phyloP scores from a whole-genome alignment of 2,888 invertebrate genomes.

The Nomada flava region DNA sequence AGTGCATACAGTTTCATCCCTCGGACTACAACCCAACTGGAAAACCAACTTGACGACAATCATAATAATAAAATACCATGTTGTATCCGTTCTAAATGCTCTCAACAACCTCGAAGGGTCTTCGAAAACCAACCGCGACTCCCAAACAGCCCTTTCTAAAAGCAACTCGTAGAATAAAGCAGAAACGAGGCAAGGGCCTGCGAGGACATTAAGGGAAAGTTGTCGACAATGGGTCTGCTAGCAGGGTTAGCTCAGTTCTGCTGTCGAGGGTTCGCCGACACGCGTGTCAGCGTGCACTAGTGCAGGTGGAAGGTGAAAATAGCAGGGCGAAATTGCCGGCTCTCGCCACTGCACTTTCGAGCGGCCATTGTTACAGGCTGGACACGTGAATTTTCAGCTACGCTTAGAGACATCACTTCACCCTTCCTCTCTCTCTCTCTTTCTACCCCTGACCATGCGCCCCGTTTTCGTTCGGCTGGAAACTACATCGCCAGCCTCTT shows the following conservation, averaged over 20 bases:
- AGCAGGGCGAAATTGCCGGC: constrained; percentile 51
- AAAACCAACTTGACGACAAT: too few species aligned
- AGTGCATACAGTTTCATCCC: too few species aligned
- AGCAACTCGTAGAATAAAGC: background rate
- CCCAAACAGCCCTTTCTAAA: background rate
- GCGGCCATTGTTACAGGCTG: constrained; percentile 60
- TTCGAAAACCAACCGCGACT: too few species aligned
- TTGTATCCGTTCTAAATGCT: background rate
- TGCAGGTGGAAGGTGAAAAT: constrained; percentile 56
- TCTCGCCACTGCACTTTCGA: constrained; percentile 50
- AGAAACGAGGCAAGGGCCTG: constrained; percentile 17
- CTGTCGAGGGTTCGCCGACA: constrained; percentile 35
- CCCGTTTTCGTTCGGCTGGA: constrained; percentile 29
- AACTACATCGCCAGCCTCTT: constrained; percentile 47
- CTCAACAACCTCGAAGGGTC: too few species aligned
- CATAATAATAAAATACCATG: too few species aligned
- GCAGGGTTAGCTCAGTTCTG: constrained; percentile 29
- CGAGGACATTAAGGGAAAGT: constrained; percentile 47
- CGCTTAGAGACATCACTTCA: constrained; percentile 33
- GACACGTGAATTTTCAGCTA: constrained; percentile 68
- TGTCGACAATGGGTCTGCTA: constrained; percentile 48
- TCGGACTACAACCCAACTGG: too few species aligned
- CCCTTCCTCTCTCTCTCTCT: background rate
- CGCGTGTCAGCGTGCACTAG: constrained; percentile 47
- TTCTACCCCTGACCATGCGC: background rate